Base-by-base conservation (phyloP, 2,888 invertebrate species). In the Cataglyphis livida region DNA sequence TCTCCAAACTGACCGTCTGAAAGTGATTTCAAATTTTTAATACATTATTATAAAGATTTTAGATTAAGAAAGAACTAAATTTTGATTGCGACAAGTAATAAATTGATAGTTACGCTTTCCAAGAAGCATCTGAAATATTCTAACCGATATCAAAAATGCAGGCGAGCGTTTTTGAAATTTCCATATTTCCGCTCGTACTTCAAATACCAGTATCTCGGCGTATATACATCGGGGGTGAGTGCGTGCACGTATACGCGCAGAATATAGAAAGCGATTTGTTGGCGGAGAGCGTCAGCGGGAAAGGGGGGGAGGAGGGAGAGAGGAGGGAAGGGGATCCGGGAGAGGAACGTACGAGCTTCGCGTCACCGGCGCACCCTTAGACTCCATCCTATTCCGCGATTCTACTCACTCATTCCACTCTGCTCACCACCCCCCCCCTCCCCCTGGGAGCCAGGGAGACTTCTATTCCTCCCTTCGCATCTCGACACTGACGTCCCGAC, bases 401-500 rank as follows among this genome's bases (percentile, higher is more conserved):
- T 92, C 92, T 88, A 89, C 91, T 91, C 91, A 91, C 92, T 91
- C 92, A 90, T 91, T 90, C 92, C 92, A 91, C 92, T 91, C 85
- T 87, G 89, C 91, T 90, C 91, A 90, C 90, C 91, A 35, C 91
- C 41, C 41, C 41, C 41, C 9, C 41, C 41, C 12, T 4, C 41
- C 41, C 48, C 90, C 90, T 90, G 92, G 91, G 92, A 92, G 91
- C 88, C 79, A 92, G 83, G 89, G 89, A 90, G 90, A 91, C 91
- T 92, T 88, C 90, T 91, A 91, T 92, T 92, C 90, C 92, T 91
- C 91, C 91, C 92, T 91, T 92, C 91, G 90, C 90, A 91, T 92
- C 90, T 90, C 90, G 91, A 92, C 91, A 92, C 92, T 93, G 92
- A 92, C 92, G 92, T 93, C 89, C 92, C 92, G 92, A 93, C 92